These are phyloP conservation scores for Drosophila kanapiae DNA, from an alignment of 1,140 invertebrate species.

Conservation along the genomic window DNA sequence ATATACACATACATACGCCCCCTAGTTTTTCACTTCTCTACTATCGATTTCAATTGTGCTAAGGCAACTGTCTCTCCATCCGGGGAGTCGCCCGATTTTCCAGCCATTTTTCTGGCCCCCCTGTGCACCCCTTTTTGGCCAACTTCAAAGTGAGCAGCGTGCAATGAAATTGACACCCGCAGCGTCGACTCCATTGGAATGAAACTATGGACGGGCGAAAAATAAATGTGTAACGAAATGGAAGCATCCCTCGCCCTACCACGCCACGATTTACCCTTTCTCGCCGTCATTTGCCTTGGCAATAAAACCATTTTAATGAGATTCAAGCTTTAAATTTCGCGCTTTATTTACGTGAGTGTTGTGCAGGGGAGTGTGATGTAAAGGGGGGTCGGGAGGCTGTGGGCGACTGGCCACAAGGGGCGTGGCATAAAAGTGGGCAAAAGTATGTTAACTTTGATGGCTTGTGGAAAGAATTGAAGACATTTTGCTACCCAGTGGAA, in stretches of 20 bases:
- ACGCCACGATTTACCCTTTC: not conserved
- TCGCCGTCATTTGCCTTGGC: conserved; percentile 47
- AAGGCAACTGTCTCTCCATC: conserved; percentile 53
- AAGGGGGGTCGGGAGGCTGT: not conserved
- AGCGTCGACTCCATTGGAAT: conserved; percentile 58
- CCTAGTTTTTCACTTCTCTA: conserved; percentile 63
- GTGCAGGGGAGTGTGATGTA: conserved; percentile 4
- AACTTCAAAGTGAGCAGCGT: conserved; percentile 72
- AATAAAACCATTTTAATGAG: conserved; percentile 83
- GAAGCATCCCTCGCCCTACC: conserved; percentile 41
- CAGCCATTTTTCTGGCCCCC: not conserved
- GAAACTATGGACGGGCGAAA: conserved; percentile 71
- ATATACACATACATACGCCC: conserved; percentile 5
- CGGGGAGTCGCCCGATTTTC: conserved; percentile 9
- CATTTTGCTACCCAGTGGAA: conserved; percentile 7
- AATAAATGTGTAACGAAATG: conserved; percentile 80
- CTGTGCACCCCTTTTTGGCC: conserved; percentile 32
- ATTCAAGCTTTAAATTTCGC: conserved; percentile 81
- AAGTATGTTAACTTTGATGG: conserved; percentile 42
- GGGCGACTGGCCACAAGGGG: conserved; percentile 19
- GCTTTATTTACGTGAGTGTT: conserved; percentile 76
- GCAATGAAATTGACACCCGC: conserved; percentile 81
- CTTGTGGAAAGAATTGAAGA: not conserved
- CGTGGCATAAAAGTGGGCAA: conserved; percentile 29
- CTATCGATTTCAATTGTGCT: conserved; percentile 80